These are phyloP conservation scores for Pseudotriccus pelzelni DNA, from an alignment of 2,797 vertebrate species.

Conservation along the genomic window DNA sequence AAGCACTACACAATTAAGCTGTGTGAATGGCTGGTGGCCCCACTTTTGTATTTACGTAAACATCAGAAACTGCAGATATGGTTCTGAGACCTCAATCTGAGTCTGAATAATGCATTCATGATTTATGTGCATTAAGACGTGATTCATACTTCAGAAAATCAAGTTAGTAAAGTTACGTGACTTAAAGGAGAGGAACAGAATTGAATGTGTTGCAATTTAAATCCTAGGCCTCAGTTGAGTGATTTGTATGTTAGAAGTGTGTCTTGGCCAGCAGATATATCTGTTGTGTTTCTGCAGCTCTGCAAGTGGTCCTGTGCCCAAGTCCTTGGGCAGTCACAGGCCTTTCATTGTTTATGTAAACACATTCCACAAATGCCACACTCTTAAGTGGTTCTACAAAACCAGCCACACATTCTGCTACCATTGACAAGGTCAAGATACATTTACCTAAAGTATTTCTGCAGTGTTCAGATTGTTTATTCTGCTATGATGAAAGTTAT, in stretches of 20 bases:
- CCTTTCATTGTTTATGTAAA: background rate
- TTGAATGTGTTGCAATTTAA: background rate
- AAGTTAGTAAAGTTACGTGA: background rate
- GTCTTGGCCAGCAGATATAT: background rate
- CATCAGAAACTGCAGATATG: background rate
- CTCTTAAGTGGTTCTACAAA: background rate
- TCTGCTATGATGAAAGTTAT: background rate
- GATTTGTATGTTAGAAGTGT: background rate
- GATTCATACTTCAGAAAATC: background rate
- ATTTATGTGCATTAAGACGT: background rate
- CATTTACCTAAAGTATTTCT: background rate
- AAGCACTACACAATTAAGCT: background rate
- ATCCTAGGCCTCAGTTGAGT: background rate
- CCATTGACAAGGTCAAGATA: background rate
- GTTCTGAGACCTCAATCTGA: background rate
- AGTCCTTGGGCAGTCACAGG: background rate
- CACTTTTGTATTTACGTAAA: background rate
- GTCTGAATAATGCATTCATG: background rate
- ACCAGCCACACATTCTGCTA: background rate
- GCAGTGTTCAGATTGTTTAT: background rate
- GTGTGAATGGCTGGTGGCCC: background rate
- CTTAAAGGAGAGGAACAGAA: background rate
- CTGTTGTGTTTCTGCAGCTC: background rate
- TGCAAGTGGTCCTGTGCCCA: background rate
- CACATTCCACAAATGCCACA: background rate